These are phyloP conservation scores for Tragulus kanchil DNA, from an alignment of 2,113 vertebrate genomes.

Conservation along the genomic window DNA sequence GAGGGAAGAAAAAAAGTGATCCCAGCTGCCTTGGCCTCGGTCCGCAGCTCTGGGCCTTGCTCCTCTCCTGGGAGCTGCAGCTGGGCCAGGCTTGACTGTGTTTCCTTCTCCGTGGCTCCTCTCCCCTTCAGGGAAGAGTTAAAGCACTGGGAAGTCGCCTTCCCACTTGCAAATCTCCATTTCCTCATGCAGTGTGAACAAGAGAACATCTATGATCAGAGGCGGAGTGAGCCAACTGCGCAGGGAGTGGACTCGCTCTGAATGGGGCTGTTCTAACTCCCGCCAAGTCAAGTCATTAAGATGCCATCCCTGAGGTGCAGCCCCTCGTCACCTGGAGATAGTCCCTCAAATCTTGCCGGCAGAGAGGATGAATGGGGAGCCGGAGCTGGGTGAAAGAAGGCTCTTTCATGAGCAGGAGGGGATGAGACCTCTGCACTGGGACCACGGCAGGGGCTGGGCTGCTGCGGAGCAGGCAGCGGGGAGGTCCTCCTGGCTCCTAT, in stretches of 20 bases:
- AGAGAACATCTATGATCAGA: constrained; percentile 82
- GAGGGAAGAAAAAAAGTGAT: constrained; percentile 46
- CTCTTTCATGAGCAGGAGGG: constrained; percentile 47
- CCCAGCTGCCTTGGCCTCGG: constrained; percentile 48
- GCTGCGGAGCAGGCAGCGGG: not conserved
- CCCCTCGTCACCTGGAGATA: constrained; percentile 75
- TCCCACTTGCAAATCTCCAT: constrained; percentile 80
- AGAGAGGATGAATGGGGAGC: constrained; percentile 68
- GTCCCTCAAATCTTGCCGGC: not conserved
- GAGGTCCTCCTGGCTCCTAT: not conserved
- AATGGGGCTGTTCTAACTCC: constrained; percentile 77
- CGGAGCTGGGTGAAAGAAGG: constrained; percentile 61
- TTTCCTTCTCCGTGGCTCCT: not conserved
- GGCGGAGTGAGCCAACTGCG: constrained; percentile 67
- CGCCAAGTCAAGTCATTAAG: constrained; percentile 81
- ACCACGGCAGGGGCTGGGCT: not conserved
- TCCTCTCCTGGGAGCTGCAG: not conserved
- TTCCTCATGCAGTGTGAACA: constrained; percentile 79
- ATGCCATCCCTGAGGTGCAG: constrained; percentile 77
- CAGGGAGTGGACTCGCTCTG: constrained; percentile 70
- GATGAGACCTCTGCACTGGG: not conserved
- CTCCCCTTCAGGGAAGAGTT: constrained; percentile 75
- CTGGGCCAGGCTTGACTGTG: not conserved
- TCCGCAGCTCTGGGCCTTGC: not conserved
- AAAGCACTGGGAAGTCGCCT: constrained; percentile 64